A percentile compares a stretch with the other conserved stretches of the same genome.
phyloP scores from a whole-genome alignment of 2,797 vertebrate genomes.

The Tragelaphus eurycerus region DNA sequence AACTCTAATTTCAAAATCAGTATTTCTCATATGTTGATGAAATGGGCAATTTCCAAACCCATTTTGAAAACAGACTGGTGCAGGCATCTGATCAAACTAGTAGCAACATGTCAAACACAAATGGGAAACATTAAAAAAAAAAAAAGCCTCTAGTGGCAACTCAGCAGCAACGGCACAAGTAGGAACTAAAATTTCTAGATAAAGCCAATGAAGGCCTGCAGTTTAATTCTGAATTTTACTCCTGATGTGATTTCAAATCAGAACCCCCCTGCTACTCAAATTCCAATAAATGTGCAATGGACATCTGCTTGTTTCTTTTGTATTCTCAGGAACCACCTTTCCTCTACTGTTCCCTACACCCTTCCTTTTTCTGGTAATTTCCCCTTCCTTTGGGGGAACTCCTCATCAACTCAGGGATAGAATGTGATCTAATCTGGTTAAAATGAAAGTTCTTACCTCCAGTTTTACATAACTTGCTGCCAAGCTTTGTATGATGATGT shows the following conservation, averaged over 20 bases:
- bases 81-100: background rate
- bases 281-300: background rate
- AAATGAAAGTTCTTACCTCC: constrained; percentile 19
- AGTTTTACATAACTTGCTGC: background rate
- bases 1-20: constrained; percentile 32
- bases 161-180: background rate
- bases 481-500: background rate
- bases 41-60: background rate
- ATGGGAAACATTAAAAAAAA: background rate
- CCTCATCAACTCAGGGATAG: background rate
- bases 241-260: background rate
- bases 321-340: background rate
- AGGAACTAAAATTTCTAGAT: background rate
- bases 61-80: background rate
- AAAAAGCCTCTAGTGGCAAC: constrained; percentile 3
- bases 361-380: background rate
- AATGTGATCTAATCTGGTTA: background rate
- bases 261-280: background rate
- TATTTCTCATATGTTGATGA: background rate
- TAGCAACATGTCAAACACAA: background rate
- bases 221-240: constrained; percentile 36
- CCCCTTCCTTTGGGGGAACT: background rate
- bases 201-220: constrained; percentile 9
- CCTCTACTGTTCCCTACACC: background rate
- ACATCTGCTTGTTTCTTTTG: background rate